Conservation (phyloP, 2,888 invertebrate species). For the Nasonovia ribisnigri region DNA sequence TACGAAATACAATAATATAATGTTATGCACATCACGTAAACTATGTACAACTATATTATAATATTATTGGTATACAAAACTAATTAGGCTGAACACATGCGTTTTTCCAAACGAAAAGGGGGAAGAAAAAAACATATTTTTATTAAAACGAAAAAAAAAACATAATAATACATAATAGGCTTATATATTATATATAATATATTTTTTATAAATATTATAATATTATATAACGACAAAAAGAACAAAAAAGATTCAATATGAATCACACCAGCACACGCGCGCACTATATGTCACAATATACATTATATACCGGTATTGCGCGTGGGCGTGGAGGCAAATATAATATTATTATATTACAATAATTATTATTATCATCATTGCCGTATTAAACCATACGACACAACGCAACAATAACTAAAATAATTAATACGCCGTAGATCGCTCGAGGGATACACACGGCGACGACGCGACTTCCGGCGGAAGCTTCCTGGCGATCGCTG, state of each 20-base stretch:
- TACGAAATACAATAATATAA: neutral
- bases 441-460: neutral
- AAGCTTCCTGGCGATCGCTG: too few species aligned
- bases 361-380: neutral
- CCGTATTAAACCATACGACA: neutral
- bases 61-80: slow-evolving; percentile 34
- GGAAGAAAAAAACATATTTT: neutral
- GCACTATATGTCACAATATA: neutral
- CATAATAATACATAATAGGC: neutral
- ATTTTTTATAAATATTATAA: neutral
- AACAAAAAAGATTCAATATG: slow-evolving; percentile 56
- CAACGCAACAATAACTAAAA: neutral
- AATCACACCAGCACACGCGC: neutral
- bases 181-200: neutral
- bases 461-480: neutral
- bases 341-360: neutral
- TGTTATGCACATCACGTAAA: neutral
- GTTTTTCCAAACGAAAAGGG: slow-evolving; percentile 13
- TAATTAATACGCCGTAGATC: neutral
- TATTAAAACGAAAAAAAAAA: neutral
- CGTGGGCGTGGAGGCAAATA: neutral
- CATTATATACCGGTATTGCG: neutral
- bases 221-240: slow-evolving; percentile 9
- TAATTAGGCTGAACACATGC: slow-evolving; percentile 45
- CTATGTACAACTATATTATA: neutral